Percentiles rank a stretch among this genome's conserved stretches.
phyloP scores from a whole-genome alignment of 2,888 invertebrate genomes.

The Euspilapteryx auroguttella region DNA sequence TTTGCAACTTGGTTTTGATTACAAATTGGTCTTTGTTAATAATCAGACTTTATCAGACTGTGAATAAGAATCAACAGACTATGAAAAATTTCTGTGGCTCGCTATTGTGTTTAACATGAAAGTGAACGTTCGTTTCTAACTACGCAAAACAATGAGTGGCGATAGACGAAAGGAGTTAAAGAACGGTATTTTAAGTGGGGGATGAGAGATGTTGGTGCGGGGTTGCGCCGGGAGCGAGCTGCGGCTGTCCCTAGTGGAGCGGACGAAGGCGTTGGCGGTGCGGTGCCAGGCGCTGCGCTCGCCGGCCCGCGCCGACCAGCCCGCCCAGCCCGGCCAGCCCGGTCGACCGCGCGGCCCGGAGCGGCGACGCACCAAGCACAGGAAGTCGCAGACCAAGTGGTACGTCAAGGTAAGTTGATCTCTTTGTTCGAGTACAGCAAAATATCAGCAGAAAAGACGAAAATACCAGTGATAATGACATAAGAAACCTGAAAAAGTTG shows the following conservation, averaged over 20 bases:
- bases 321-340: conserved; percentile 19
- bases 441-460: too few species aligned
- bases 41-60: too few species aligned
- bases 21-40: too few species aligned
- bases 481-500: too few species aligned
- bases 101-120: too few species aligned
- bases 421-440: too few species aligned
- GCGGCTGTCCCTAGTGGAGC: conserved; percentile 50
- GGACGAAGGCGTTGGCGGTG: conserved; percentile 52
- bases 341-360: conserved; percentile 19
- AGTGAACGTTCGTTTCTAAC: too few species aligned
- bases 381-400: conserved; percentile 65
- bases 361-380: conserved; percentile 40
- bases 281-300: conserved; percentile 48
- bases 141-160: conserved; percentile 18
- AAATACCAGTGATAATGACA: too few species aligned
- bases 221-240: conserved; percentile 47
- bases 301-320: conserved; percentile 26
- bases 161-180: conserved; percentile 13
- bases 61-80: too few species aligned
- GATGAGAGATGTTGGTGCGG: conserved; percentile 46
- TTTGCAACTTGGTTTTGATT: too few species aligned
- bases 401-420: conserved; percentile 75
- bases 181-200: conserved; percentile 17
- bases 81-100: too few species aligned